Conservation (phyloP, 1,140 invertebrate genomes). For the Drosophila erecta region DNA sequence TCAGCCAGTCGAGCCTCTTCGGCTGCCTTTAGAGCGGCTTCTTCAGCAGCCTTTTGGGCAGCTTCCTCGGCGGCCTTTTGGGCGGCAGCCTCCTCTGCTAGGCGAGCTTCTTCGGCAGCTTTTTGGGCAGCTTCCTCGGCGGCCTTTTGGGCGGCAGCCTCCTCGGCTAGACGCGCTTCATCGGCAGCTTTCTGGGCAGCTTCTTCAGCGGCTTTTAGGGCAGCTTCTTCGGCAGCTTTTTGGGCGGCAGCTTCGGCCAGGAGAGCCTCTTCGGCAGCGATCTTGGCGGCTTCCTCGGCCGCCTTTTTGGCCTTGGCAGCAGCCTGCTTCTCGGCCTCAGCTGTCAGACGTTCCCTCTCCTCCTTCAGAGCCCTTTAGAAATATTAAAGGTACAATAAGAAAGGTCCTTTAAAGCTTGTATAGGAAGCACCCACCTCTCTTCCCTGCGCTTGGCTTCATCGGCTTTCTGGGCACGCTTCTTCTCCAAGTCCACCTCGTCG, state of each 20-base stretch:
- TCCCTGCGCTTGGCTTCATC: slow-evolving; percentile 87
- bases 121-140: slow-evolving; percentile 85
- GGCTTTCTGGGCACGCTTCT: slow-evolving; percentile 86
- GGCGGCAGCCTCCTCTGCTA: slow-evolving; percentile 84
- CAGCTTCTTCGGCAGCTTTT: slow-evolving; percentile 85
- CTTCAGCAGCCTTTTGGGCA: slow-evolving; percentile 85
- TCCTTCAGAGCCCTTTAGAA: slow-evolving; percentile 46
- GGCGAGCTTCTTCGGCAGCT: slow-evolving; percentile 47
- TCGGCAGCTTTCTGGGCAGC: slow-evolving; percentile 84
- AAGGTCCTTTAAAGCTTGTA: too few relatives aligned
- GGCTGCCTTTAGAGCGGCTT: slow-evolving; percentile 83
- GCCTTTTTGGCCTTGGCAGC: slow-evolving; percentile 41
- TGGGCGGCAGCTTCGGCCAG: slow-evolving; percentile 37
- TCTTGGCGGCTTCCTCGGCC: slow-evolving; percentile 25
- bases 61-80: slow-evolving; percentile 86
- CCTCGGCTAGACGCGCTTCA: slow-evolving; percentile 85
- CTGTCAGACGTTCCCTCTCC: slow-evolving; percentile 46
- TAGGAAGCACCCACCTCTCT: slow-evolving; percentile 85
- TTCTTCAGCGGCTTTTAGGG: slow-evolving; percentile 83
- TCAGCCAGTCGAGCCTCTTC: slow-evolving; percentile 84
- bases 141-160: slow-evolving; percentile 53
- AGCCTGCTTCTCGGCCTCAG: slow-evolving; percentile 82
- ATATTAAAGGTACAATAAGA: not conserved
- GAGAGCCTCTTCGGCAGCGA: slow-evolving; percentile 22
- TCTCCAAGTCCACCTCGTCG: slow-evolving; percentile 86